A percentile compares a stretch with the other conserved stretches of the same genome.
Evolutionary conservation across 2,113 vertebrate species (phyloP).

Genomic region (Apistogramma diplotaenia): DNA sequence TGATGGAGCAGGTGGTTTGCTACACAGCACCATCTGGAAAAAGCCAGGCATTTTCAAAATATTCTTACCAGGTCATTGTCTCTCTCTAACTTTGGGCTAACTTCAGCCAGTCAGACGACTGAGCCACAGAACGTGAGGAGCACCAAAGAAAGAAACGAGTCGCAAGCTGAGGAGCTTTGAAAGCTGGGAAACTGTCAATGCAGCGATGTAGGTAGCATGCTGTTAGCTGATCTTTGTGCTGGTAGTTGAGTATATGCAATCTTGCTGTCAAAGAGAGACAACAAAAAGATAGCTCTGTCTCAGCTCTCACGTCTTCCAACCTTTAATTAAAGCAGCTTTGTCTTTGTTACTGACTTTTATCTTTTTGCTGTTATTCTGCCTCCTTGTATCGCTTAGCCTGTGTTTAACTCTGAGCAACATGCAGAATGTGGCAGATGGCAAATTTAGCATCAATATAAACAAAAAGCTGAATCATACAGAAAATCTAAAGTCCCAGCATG

Average conservation of each 20-base stretch:
- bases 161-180: not conserved
- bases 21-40: not conserved
- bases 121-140: not conserved
- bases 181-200: not conserved
- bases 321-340: not conserved
- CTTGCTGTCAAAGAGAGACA: not conserved
- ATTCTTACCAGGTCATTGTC: not conserved
- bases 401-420: not conserved
- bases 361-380: not conserved
- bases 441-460: not conserved
- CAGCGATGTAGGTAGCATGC: not conserved
- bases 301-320: not conserved
- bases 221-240: not conserved
- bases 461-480: not conserved
- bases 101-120: not conserved
- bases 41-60: not conserved
- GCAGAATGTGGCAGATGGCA: not conserved
- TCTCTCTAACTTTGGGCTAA: not conserved
- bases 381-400: not conserved
- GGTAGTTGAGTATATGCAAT: not conserved
- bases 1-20: not conserved
- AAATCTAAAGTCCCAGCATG: not conserved
- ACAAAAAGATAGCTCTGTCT: too few species aligned
- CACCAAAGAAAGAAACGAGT: not conserved
- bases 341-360: not conserved